Evolutionary conservation across 2,797 vertebrate species (phyloP), one percentile per base, ranked within the genome.

Genomic region (Rallus crepitans): DNA sequence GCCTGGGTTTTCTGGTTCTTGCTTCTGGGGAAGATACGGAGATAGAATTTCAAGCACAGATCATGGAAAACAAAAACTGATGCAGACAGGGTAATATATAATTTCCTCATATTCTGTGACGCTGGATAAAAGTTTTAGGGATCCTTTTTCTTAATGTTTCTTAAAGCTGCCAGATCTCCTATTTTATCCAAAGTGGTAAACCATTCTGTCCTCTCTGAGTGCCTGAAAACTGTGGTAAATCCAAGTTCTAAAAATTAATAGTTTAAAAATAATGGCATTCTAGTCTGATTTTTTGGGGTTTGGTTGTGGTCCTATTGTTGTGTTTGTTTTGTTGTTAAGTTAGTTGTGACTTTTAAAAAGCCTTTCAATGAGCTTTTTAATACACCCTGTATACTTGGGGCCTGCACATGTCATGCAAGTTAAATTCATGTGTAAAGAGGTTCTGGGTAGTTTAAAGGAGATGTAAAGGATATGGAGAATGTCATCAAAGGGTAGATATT

Each of bases 401-500:
- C 23, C 55, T 42, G 59, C 28, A 39, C 3, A 5, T 50, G 15
- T 70, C 37, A n/a, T 63, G 50, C 35, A 48, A 72, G 30, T 83
- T 88, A 92, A 95, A 94, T 90, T 90, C 5, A 11, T 60, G 8
- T 77, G 33, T 82, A 63, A 86, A 78, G 53, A 89, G 35, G 5
- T 76, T 88, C 56, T 79, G 42, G 71, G 84, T 78, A 90, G n/a
- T 79, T 93, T 89, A 92, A 95, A 94, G 83, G 71, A 93, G 86
- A 79, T 84, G 56, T 95, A 93, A 92, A 92, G 64, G 39, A 84
- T 93, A 87, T 27, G 84, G 86, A 89, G 83, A 89, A 77, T 89
- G 92, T 95, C 80, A 87, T 93, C 90, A 84, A 87, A 89, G 75
- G 47, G 25, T 87, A 84, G 73, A 86, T 94, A 84, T 47, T 94